Percentiles rank a stretch among this genome's conserved stretches.
Conservation (phyloP, 2,113 vertebrate species). For the Alces alces region DNA sequence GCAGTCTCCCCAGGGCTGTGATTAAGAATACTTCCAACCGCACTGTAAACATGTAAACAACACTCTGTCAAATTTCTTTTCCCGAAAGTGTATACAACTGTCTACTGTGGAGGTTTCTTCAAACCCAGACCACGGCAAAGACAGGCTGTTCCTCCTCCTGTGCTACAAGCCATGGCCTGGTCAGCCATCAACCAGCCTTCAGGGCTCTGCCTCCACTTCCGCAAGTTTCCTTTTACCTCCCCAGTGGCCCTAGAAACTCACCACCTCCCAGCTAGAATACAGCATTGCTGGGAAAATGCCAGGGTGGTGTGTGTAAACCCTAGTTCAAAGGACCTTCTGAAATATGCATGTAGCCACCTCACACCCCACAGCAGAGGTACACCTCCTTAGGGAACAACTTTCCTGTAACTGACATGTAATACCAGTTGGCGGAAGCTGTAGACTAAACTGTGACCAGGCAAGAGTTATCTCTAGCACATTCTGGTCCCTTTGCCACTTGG, state of each 20-base stretch:
- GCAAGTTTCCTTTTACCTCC: background rate
- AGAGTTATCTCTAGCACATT: background rate
- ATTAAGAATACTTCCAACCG: background rate
- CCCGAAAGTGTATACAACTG: background rate
- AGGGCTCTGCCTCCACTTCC: background rate
- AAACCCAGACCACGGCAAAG: background rate
- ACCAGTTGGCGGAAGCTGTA: background rate
- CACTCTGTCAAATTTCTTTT: background rate
- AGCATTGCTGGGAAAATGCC: background rate
- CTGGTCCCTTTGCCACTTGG: background rate
- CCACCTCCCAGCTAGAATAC: background rate
- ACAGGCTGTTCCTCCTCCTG: background rate
- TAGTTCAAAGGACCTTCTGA: background rate
- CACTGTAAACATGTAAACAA: background rate
- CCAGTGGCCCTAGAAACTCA: accelerated
- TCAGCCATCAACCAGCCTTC: background rate
- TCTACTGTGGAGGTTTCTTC: background rate
- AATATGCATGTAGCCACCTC: background rate
- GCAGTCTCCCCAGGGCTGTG: background rate
- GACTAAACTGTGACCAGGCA: background rate
- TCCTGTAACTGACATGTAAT: background rate
- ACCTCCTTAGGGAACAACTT: background rate
- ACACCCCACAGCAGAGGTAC: background rate
- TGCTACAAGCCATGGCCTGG: accelerated
- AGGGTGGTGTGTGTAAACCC: background rate